These are phyloP conservation scores for Scatophagus argus DNA, from an alignment of 2,113 vertebrate genomes.

Conservation along the genomic window DNA sequence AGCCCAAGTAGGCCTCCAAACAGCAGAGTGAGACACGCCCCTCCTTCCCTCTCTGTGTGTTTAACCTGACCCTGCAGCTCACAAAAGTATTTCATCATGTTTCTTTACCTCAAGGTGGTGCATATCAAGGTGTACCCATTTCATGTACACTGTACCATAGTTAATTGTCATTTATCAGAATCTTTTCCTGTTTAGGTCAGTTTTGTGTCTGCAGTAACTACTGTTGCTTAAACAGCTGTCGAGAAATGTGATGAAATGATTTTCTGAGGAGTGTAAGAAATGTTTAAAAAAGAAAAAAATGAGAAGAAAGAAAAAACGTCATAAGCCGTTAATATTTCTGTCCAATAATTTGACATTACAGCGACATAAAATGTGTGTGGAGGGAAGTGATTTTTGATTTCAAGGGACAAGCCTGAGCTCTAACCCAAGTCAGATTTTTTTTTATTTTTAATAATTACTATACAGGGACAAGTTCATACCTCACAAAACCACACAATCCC, in stretches of 20 bases:
- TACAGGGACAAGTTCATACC: constrained; percentile 74
- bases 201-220: not conserved
- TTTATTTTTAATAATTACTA: too few relatives aligned
- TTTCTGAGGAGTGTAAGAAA: constrained; percentile 19
- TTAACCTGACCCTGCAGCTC: constrained; percentile 9
- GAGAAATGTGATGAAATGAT: constrained; percentile 8
- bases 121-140: not conserved
- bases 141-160: not conserved
- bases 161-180: not conserved
- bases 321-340: constrained; percentile 21
- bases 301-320: not conserved
- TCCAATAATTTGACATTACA: constrained; percentile 39
- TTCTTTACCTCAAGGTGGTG: constrained; percentile 30
- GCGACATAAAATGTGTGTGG: constrained; percentile 25
- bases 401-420: constrained; percentile 44
- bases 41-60: not conserved
- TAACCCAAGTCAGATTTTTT: constrained; percentile 47
- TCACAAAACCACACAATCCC: constrained; percentile 63
- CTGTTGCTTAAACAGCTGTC: not conserved
- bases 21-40: constrained; percentile 69
- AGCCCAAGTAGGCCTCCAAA: constrained; percentile 59
- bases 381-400: constrained; percentile 28
- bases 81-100: constrained; percentile 11
- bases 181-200: not conserved
- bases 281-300: constrained; percentile 2